Percentiles rank a stretch among this genome's conserved stretches.
Evolutionary conservation across 2,888 invertebrate species (phyloP).

Genomic region (Linyphia triangularis): DNA sequence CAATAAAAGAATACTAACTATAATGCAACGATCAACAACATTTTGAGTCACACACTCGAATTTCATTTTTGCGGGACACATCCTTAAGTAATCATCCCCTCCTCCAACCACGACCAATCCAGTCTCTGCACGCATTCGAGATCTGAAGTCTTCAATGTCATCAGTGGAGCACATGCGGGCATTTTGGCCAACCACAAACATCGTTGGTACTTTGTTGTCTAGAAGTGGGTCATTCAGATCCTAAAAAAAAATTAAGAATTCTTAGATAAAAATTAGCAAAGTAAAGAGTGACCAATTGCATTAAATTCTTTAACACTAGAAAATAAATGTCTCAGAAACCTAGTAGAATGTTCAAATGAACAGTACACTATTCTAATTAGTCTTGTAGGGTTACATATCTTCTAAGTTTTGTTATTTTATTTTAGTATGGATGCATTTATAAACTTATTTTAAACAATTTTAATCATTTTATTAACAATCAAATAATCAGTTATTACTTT

Average conservation of each 20-base stretch:
- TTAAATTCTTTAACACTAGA: too few species aligned
- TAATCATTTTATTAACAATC: too few species aligned
- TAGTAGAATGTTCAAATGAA: too few species aligned
- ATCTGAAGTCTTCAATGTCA: constrained; percentile 88
- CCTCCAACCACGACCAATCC: constrained; percentile 88
- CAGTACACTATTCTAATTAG: too few species aligned
- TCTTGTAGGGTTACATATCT: too few species aligned
- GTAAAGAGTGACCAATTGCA: too few species aligned
- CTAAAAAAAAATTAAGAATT: constrained; percentile 75
- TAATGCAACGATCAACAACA: constrained; percentile 88
- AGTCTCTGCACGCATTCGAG: constrained; percentile 88
- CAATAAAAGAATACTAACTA: constrained; percentile 46
- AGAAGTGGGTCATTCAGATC: constrained; percentile 88
- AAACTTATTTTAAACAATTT: too few species aligned
- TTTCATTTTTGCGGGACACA: constrained; percentile 86
- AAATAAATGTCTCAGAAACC: too few species aligned
- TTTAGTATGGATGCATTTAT: too few species aligned
- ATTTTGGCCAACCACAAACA: constrained; percentile 90
- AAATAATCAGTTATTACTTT: too few species aligned
- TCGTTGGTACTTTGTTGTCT: constrained; percentile 86
- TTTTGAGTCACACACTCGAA: constrained; percentile 88
- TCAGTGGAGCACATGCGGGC: constrained; percentile 84
- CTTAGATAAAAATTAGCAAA: background rate
- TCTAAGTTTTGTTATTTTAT: too few species aligned
- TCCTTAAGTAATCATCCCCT: constrained; percentile 87